These are phyloP conservation scores for Hybognathus amarus DNA, from an alignment of 2,797 vertebrate genomes.

Conservation along the genomic window DNA sequence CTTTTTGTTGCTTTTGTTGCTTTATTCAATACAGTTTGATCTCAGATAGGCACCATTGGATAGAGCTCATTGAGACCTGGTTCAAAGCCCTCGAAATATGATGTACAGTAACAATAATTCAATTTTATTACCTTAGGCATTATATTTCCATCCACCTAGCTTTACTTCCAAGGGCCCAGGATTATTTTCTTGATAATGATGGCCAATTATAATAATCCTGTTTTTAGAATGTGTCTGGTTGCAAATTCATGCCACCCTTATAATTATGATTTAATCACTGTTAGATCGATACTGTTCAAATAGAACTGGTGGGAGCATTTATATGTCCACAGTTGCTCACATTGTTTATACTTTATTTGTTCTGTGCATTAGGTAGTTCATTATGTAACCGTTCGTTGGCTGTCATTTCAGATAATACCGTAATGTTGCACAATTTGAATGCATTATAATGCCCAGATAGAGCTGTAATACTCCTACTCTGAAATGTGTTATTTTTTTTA, in stretches of 20 bases:
- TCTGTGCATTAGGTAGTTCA: neutral
- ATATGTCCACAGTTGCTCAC: neutral
- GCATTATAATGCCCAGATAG: neutral
- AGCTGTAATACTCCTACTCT: neutral
- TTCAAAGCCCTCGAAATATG: no score
- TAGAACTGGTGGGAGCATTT: slow-evolving; percentile 34
- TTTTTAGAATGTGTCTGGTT: slow-evolving; percentile 60
- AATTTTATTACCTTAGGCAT: slow-evolving; percentile 29
- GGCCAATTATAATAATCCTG: slow-evolving; percentile 70
- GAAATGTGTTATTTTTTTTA: neutral
- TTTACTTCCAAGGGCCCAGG: slow-evolving; percentile 16
- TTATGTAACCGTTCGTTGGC: neutral
- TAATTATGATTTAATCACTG: slow-evolving; percentile 71
- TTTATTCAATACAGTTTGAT: no score
- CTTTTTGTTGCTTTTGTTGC: no score
- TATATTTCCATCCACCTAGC: slow-evolving; percentile 31
- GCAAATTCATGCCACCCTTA: slow-evolving; percentile 64
- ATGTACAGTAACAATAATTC: slow-evolving; percentile 32
- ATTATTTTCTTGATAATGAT: slow-evolving; percentile 64
- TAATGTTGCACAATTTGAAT: neutral
- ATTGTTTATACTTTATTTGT: neutral
- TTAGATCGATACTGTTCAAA: slow-evolving; percentile 62
- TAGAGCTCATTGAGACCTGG: no score
- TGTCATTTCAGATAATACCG: neutral
- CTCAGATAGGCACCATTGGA: no score